phyloP scores from a whole-genome alignment of 2,888 invertebrate species.

The Dermolepida albohirtum region DNA sequence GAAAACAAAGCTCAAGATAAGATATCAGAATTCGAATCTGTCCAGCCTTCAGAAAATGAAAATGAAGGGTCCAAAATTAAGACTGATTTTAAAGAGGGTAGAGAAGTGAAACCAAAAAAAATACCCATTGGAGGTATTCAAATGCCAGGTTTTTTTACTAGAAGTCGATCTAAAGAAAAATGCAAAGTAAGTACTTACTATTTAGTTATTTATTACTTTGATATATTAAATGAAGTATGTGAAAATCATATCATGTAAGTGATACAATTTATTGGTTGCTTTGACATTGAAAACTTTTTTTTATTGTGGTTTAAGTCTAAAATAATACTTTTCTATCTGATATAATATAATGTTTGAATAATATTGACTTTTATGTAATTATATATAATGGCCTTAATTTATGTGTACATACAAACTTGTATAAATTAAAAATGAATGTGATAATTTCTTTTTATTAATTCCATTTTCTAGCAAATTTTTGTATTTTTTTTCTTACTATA shows the following conservation, averaged over 20 bases:
- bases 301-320: slow-evolving; percentile 20
- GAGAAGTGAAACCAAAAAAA: slow-evolving; percentile 83
- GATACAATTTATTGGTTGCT: slow-evolving; percentile 29
- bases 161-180: slow-evolving; percentile 80
- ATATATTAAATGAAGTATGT: slow-evolving; percentile 11
- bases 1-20: slow-evolving; percentile 71
- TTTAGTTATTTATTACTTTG: slow-evolving; percentile 3
- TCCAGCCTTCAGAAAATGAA: slow-evolving; percentile 64
- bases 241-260: slow-evolving; percentile 18
- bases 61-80: slow-evolving; percentile 68
- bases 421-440: no score
- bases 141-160: slow-evolving; percentile 87
- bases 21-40: slow-evolving; percentile 54
- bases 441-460: no score
- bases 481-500: not conserved
- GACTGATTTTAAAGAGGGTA: slow-evolving; percentile 73
- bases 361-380: not conserved
- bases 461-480: not conserved
- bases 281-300: slow-evolving; percentile 32
- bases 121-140: slow-evolving; percentile 90
- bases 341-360: not conserved
- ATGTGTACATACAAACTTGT: no score
- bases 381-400: not conserved
- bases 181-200: slow-evolving; percentile 70
- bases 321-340: slow-evolving; percentile 1